Conservation (phyloP, 2,797 vertebrate genomes). For the Tinamus major region DNA sequence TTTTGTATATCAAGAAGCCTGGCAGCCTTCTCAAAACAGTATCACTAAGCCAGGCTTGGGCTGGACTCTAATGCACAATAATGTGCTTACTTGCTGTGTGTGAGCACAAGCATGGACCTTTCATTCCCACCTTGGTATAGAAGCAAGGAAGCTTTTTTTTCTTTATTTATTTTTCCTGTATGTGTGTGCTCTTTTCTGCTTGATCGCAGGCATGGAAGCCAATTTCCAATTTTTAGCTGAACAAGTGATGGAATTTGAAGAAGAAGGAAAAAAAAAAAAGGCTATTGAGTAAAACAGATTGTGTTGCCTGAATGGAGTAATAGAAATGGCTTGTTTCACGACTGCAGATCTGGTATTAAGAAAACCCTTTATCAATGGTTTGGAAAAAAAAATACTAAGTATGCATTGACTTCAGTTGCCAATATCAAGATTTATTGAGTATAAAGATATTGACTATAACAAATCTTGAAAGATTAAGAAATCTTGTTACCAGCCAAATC, state of each 20-base stretch:
- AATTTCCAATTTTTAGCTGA: background rate
- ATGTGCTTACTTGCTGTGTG: background rate
- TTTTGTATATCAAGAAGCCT: background rate
- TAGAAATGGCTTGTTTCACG: conserved; percentile 44
- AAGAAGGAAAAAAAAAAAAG: background rate
- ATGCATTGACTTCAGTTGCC: conserved; percentile 79
- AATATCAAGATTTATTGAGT: conserved; percentile 83
- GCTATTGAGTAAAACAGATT: conserved; percentile 48
- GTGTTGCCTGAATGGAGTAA: conserved; percentile 50
- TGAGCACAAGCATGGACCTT: background rate
- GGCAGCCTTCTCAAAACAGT: background rate
- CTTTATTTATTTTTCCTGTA: background rate
- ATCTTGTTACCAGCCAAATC: conserved; percentile 78
- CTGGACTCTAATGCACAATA: background rate
- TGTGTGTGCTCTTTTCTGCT: background rate
- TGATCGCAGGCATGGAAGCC: background rate
- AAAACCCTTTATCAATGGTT: conserved; percentile 75
- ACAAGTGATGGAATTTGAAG: conserved; percentile 5
- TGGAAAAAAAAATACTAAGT: conserved; percentile 79
- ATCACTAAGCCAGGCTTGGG: background rate
- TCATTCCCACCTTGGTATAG: background rate
- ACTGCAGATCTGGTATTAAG: conserved; percentile 57
- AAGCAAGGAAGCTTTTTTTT: background rate
- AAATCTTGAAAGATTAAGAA: conserved; percentile 81
- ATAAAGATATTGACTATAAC: conserved; percentile 76